Conservation (phyloP, 2,888 invertebrate genomes). For the Tetheella fluctuosa region DNA sequence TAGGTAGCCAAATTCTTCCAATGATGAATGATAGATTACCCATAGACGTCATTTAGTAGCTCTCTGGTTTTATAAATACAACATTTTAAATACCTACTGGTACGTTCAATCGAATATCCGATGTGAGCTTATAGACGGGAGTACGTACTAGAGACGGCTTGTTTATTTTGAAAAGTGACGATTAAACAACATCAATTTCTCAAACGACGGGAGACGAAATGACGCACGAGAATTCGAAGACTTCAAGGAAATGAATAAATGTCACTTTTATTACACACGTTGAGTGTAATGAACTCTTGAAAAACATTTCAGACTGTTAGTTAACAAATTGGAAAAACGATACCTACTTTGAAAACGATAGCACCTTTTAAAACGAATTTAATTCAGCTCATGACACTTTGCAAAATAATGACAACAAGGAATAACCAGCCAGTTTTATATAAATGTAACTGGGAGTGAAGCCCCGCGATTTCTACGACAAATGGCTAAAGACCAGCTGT, state of each 20-base stretch:
- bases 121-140: background rate
- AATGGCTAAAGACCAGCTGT: no score
- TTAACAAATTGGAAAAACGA: no score
- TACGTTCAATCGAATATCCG: background rate
- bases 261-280: slow-evolving; percentile 28
- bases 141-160: slow-evolving; percentile 23
- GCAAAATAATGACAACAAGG: background rate
- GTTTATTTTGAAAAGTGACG: slow-evolving; percentile 42
- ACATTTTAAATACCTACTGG: background rate
- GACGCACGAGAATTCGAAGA: slow-evolving; percentile 47
- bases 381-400: no score
- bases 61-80: background rate
- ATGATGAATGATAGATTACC: slow-evolving; percentile 2
- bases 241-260: slow-evolving; percentile 32
- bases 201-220: slow-evolving; percentile 29
- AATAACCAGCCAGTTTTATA: no score
- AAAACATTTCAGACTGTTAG: background rate
- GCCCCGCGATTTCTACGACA: no score
- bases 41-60: background rate
- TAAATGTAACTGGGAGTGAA: no score
- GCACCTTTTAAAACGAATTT: no score
- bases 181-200: slow-evolving; percentile 40
- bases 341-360: no score
- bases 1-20: background rate
- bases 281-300: slow-evolving; percentile 45